These are phyloP conservation scores for Mesoclemmys tuberculata DNA, from an alignment of 2,113 vertebrate species.

Conservation along the genomic window DNA sequence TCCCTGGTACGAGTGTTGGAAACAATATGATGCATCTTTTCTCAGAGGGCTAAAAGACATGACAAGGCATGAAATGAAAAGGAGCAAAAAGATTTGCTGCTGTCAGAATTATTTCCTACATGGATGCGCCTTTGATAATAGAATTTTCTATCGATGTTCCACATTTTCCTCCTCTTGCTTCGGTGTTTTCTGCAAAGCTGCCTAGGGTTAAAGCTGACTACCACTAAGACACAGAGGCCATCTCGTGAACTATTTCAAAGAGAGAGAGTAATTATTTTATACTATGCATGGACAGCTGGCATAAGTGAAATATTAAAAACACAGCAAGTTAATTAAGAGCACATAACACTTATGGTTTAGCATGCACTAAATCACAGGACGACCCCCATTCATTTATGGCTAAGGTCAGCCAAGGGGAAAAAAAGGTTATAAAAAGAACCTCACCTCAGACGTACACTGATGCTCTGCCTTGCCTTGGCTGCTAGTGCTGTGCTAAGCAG, in stretches of 20 bases:
- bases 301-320: neutral
- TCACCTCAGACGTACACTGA: neutral
- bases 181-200: neutral
- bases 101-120: neutral
- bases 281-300: neutral
- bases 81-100: neutral
- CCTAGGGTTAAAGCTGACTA: neutral
- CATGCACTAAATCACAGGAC: neutral
- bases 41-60: neutral
- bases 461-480: neutral
- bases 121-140: neutral
- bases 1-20: neutral
- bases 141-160: neutral
- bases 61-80: neutral
- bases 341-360: neutral
- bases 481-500: neutral
- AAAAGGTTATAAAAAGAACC: neutral
- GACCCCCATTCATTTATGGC: neutral
- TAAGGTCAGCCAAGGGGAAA: neutral
- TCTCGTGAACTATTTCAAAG: neutral
- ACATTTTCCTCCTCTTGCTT: neutral
- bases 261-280: neutral
- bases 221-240: accelerated
- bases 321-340: neutral
- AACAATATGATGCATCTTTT: neutral